These are phyloP conservation scores for Lasioglossum pauxillum DNA, from an alignment of 2,888 invertebrate genomes.

Conservation along the genomic window DNA sequence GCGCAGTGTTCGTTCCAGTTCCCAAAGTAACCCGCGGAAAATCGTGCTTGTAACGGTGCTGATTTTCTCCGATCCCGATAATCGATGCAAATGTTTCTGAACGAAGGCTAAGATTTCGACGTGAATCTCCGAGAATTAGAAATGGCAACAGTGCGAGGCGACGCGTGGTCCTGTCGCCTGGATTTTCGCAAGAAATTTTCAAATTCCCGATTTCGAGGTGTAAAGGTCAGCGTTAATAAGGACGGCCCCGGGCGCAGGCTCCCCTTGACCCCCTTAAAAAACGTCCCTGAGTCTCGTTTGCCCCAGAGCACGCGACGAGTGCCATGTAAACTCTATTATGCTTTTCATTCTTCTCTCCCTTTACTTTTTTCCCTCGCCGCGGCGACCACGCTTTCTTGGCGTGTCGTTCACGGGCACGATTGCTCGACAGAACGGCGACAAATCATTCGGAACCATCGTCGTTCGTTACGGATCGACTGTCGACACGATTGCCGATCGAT, in stretches of 20 bases:
- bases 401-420: background rate
- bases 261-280: constrained; percentile 80
- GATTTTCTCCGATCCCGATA: background rate
- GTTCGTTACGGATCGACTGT: background rate
- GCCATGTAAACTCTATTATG: constrained; percentile 59
- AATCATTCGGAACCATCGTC: background rate
- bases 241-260: constrained; percentile 71
- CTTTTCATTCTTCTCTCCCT: constrained; percentile 48
- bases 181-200: constrained; percentile 58
- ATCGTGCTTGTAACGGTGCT: background rate
- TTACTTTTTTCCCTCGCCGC: constrained; percentile 35
- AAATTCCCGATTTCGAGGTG: constrained; percentile 51
- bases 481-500: background rate
- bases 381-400: constrained; percentile 28
- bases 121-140: constrained; percentile 16
- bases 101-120: background rate
- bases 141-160: background rate
- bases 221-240: constrained; percentile 68
- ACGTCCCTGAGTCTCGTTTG: constrained; percentile 75
- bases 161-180: background rate
- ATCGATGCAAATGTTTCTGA: background rate
- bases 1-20: background rate
- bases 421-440: constrained; percentile 1
- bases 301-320: constrained; percentile 62
- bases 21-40: background rate